Percentiles rank a stretch among this genome's conserved stretches.
These are phyloP conservation scores for Theristicus caerulescens DNA, from an alignment of 2,113 vertebrate species.

Conservation along the genomic window DNA sequence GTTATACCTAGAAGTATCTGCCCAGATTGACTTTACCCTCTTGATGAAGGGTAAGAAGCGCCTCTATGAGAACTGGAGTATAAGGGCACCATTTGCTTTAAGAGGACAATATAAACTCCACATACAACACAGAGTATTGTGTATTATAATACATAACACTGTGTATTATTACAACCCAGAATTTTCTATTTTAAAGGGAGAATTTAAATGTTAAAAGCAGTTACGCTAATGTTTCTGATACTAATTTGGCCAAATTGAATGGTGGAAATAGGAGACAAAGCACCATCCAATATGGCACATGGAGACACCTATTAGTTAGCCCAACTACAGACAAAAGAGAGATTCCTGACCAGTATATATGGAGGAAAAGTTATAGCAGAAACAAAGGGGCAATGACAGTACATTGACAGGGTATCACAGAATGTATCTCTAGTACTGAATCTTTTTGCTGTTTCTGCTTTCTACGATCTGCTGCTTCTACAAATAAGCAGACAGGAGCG, in stretches of 20 bases:
- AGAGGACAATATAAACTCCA: neutral
- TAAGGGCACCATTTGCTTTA: neutral
- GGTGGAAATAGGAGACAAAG: neutral
- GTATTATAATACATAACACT: neutral
- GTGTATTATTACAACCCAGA: neutral
- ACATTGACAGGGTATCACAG: neutral
- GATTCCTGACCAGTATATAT: neutral
- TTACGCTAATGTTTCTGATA: neutral
- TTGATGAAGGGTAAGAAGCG: neutral
- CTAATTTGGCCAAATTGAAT: neutral
- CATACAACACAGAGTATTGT: neutral
- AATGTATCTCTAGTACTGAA: neutral
- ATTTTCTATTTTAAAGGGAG: neutral
- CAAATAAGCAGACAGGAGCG: neutral
- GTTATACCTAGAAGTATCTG: neutral
- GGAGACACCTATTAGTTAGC: neutral
- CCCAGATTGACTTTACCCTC: neutral
- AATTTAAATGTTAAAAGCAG: neutral
- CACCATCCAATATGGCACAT: neutral
- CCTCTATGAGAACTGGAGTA: neutral
- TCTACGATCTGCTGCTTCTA: neutral
- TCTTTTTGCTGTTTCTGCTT: neutral
- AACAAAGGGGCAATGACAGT: neutral
- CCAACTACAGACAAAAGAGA: neutral
- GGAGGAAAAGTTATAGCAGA: neutral